phyloP scores from a whole-genome alignment of 2,888 invertebrate species.

The Hirtodrosophila trivittata region DNA sequence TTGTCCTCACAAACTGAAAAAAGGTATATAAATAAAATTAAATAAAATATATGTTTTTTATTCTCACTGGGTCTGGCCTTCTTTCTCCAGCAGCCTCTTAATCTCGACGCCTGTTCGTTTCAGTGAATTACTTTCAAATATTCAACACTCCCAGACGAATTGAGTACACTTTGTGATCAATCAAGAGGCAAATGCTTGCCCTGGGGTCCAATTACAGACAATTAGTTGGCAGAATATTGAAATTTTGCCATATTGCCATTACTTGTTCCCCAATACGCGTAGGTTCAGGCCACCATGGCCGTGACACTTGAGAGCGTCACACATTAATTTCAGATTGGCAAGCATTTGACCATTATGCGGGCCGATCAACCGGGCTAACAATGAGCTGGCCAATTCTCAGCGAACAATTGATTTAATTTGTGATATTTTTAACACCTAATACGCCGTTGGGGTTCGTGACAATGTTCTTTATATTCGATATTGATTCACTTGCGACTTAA shows the following conservation, averaged over 20 bases:
- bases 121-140: conserved; percentile 34
- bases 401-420: conserved; percentile 58
- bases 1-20: background rate
- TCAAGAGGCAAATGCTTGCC: conserved; percentile 52
- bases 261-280: conserved; percentile 28
- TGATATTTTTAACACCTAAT: conserved; percentile 45
- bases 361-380: conserved; percentile 45
- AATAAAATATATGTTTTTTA: background rate
- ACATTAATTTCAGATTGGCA: conserved; percentile 52
- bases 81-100: conserved; percentile 22
- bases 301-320: conserved; percentile 52
- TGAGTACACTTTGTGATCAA: conserved; percentile 63
- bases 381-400: conserved; percentile 43
- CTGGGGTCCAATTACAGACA: conserved; percentile 64
- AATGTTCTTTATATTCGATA: conserved; percentile 12
- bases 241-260: conserved; percentile 31
- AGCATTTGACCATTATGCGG: conserved; percentile 29
- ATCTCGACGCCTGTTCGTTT: conserved; percentile 5
- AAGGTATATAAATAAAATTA: background rate
- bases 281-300: conserved; percentile 58
- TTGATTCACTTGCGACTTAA: conserved; percentile 35
- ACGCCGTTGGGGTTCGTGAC: conserved; percentile 32
- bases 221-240: conserved; percentile 73
- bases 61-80: background rate
- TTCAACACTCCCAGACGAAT: conserved; percentile 45